Base-by-base conservation (phyloP, 2,113 vertebrate genomes). In the Eleginops maclovinus region DNA sequence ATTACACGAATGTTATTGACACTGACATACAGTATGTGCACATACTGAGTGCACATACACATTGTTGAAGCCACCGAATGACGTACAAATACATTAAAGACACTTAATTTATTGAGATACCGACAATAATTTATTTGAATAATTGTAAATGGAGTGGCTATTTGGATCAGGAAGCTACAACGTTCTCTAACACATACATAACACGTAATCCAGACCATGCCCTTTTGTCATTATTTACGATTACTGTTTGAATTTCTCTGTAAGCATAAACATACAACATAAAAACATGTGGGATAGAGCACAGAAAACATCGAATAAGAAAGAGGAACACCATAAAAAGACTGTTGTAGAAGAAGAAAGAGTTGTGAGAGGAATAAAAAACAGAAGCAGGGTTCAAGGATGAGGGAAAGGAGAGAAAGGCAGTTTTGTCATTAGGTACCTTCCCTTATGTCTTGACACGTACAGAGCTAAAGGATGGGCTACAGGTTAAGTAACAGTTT, bases 71-170 rank as follows among this genome's bases (percentile, higher is more conserved):
- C 31, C 40, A 67, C 24, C 14, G 41, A 67, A 73, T 41, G 40
- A 36, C 31, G 22, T 36, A 61, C 17, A 62, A 60, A 78, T 46
- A n/a, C 65, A 79, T 64, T 60, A 76, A 69, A 80, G 60, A n/a
- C 49, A 59, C 46, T 70, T 49, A 15, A 73, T 82, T 51, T 59
- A 87, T 81, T 4, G 53, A 79, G 19, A 19, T n/a, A 22, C 19
- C 1, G 14, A 41, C 50, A 63, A 80, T 72, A 77, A 69, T 63
- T 88, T 83, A 89, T 66, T 61, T 66, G 47, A 22, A 0, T 47
- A 76, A 75, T 49, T 56, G 56, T 41, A 55, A 69, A 77, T 77
- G 58, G 53, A 31, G n/a, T 81, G 62, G 9, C 19, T 19, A 36
- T 58, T 59, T 61, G 19, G 7, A 77, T 62, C 62, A 73, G 58